Percentiles rank a stretch among this genome's conserved stretches.
These are phyloP conservation scores for Plotosus lineatus DNA, from an alignment of 2,113 vertebrate genomes.

Conservation along the genomic window DNA sequence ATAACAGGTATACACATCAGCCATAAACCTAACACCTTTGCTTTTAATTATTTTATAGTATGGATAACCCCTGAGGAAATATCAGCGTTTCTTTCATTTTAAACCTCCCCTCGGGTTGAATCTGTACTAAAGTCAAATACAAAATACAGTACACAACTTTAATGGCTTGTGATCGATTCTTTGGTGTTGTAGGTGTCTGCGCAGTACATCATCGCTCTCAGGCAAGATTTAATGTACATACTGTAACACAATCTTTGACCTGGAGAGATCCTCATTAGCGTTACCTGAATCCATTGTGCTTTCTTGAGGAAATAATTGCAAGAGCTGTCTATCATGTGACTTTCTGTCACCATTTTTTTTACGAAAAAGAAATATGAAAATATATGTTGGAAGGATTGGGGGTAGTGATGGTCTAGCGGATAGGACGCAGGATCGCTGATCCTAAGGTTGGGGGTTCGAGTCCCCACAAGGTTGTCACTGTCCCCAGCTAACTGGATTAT, in stretches of 20 bases:
- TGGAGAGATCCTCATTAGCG: background rate
- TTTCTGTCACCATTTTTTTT: background rate
- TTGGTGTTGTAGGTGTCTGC: background rate
- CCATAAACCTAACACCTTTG: background rate
- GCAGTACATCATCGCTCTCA: background rate
- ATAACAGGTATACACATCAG: background rate
- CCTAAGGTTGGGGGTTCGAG: no score
- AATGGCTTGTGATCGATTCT: background rate
- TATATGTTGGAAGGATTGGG: background rate
- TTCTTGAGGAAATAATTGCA: background rate
- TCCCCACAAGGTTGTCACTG: no score
- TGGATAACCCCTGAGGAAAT: background rate
- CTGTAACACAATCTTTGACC: background rate
- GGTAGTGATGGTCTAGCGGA: no score
- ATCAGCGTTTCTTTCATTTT: background rate
- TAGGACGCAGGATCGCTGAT: no score
- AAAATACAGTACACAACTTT: background rate
- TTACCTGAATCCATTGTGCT: background rate
- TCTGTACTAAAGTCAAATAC: background rate
- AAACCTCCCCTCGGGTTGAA: background rate
- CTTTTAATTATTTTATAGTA: background rate
- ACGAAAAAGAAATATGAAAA: background rate
- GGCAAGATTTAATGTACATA: background rate
- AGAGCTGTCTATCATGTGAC: background rate
- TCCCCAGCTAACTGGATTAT: no score